A percentile compares a stretch with the other conserved stretches of the same genome.
phyloP scores from a whole-genome alignment of 2,888 invertebrate genomes.

The Sarcophaga variegata region DNA sequence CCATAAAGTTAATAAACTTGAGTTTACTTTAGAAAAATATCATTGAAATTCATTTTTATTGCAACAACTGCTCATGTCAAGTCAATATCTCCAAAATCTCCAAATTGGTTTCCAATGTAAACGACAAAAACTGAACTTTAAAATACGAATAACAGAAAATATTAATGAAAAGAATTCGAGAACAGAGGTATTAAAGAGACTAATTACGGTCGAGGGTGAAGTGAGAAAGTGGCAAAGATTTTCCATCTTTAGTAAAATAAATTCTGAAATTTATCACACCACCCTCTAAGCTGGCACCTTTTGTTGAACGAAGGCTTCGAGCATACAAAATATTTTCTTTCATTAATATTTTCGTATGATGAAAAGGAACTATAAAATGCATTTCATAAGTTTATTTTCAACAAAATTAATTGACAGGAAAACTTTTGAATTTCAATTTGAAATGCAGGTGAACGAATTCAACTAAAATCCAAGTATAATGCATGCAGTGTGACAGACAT shows the following conservation, averaged over 20 bases:
- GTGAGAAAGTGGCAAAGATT: not conserved
- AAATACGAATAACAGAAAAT: too few species aligned
- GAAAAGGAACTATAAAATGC: slow-evolving; percentile 64
- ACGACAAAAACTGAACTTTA: not conserved
- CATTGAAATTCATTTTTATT: not conserved
- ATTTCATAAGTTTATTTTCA: slow-evolving; percentile 65
- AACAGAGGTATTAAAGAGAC: not conserved
- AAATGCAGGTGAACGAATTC: slow-evolving; percentile 2
- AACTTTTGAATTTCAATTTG: slow-evolving; percentile 62
- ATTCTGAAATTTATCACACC: not conserved
- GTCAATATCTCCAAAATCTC: not conserved
- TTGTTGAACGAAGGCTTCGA: not conserved
- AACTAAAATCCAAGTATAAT: slow-evolving; percentile 31
- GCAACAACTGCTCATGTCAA: not conserved
- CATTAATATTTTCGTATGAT: not conserved
- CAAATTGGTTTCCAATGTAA: not conserved
- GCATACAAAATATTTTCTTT: not conserved
- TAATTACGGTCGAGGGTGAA: not conserved
- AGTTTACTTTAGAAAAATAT: not conserved
- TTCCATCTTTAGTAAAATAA: not conserved
- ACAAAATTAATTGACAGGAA: slow-evolving; percentile 69
- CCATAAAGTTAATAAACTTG: not conserved
- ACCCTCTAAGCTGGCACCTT: not conserved
- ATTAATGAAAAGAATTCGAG: not conserved
- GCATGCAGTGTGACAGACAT: not conserved